Evolutionary conservation across 2,797 vertebrate species (phyloP).

Genomic region (Tiaroga cobitis): DNA sequence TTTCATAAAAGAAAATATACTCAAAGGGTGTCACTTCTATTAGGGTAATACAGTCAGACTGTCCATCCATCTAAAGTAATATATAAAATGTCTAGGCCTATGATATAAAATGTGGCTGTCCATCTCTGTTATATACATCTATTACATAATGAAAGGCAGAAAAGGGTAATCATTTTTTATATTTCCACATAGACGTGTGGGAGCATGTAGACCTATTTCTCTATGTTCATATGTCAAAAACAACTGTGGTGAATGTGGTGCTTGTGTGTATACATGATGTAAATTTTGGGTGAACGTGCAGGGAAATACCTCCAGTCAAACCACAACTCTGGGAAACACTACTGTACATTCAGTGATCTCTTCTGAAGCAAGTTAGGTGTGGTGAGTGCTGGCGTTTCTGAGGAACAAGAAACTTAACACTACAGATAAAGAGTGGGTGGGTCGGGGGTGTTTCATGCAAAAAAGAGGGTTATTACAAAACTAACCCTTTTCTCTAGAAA

Average conservation of each 20-base stretch:
- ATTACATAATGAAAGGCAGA: background rate
- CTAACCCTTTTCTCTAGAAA: background rate
- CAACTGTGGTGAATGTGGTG: slow-evolving; percentile 15
- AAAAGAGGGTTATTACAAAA: slow-evolving; percentile 5
- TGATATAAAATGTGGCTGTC: background rate
- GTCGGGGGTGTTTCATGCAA: slow-evolving; percentile 26
- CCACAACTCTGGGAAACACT: slow-evolving; percentile 42
- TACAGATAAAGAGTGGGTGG: background rate
- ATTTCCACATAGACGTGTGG: background rate
- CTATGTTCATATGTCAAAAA: background rate
- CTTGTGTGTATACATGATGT: slow-evolving; percentile 9
- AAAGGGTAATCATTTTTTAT: background rate
- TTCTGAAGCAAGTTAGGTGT: slow-evolving; percentile 27
- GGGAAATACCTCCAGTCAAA: slow-evolving; percentile 52
- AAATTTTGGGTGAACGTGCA: slow-evolving; percentile 31
- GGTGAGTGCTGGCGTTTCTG: slow-evolving; percentile 21
- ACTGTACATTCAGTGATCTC: slow-evolving; percentile 7
- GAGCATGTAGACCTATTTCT: background rate
- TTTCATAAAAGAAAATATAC: background rate
- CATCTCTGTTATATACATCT: background rate
- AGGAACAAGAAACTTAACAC: slow-evolving; percentile 39
- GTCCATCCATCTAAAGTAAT: background rate
- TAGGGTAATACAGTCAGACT: too few species aligned
- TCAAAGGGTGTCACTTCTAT: background rate
- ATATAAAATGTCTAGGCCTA: background rate